phyloP scores from a whole-genome alignment of 2,113 vertebrate species.

The Abramis brama region DNA sequence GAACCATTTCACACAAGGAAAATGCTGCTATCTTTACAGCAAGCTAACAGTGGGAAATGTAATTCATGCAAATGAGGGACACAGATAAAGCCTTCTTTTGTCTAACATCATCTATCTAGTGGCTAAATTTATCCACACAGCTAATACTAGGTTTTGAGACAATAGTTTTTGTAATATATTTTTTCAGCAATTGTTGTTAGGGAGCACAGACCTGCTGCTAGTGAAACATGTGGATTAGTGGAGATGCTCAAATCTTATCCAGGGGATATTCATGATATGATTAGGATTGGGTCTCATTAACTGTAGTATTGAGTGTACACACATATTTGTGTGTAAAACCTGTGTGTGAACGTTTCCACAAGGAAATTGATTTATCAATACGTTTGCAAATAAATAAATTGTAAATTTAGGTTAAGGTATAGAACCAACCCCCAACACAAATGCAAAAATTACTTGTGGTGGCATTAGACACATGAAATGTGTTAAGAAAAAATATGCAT shows the following conservation, averaged over 20 bases:
- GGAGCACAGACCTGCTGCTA: constrained; percentile 15
- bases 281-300: constrained; percentile 5
- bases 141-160: constrained; percentile 57
- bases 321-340: background rate
- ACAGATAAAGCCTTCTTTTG: constrained; percentile 71
- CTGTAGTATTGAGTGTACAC: background rate
- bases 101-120: constrained; percentile 67
- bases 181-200: constrained; percentile 36
- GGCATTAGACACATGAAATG: background rate
- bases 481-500: background rate
- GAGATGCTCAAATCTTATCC: constrained; percentile 1
- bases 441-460: background rate
- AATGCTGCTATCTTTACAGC: constrained; percentile 69
- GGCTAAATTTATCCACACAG: constrained; percentile 64
- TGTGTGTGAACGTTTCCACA: background rate
- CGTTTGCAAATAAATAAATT: background rate
- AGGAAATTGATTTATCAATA: background rate
- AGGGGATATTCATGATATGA: background rate
- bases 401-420: background rate
- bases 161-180: constrained; percentile 36
- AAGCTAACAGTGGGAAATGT: constrained; percentile 70
- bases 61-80: constrained; percentile 78
- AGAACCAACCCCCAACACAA: background rate
- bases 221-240: constrained; percentile 4
- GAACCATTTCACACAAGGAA: constrained; percentile 67